A percentile compares a stretch with the other conserved stretches of the same genome.
Conservation (phyloP, 2,797 vertebrate genomes). For the Hippocampus kuda region DNA sequence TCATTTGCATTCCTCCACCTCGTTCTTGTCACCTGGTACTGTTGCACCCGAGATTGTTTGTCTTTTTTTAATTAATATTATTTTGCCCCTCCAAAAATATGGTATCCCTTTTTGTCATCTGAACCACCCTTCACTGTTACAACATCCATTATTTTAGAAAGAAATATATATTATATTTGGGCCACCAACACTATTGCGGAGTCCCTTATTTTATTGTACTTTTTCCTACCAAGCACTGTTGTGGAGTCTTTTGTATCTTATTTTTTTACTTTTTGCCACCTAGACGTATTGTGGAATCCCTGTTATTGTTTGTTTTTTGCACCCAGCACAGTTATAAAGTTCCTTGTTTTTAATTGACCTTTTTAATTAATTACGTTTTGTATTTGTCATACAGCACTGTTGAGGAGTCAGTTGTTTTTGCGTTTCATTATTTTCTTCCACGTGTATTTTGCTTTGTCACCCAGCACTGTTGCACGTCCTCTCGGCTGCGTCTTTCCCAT, state of each 20-base stretch:
- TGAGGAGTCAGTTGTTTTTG: not conserved
- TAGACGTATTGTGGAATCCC: not conserved
- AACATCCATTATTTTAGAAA: not conserved
- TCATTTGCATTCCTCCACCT: not conserved
- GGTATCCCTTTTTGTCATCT: not conserved
- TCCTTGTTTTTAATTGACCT: too few species aligned
- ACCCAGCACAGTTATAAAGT: not conserved
- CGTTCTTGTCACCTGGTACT: not conserved
- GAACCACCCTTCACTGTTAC: too few species aligned
- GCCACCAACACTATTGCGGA: not conserved
- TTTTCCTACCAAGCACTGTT: not conserved
- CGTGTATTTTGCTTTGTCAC: conserved; percentile 41
- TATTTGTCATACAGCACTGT: not conserved
- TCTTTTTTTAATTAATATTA: not conserved
- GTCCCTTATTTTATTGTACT: not conserved
- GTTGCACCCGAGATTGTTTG: not conserved
- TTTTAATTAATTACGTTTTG: not conserved
- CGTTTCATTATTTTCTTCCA: not conserved
- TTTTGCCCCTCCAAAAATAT: not conserved
- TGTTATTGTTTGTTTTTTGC: not conserved
- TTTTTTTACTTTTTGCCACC: not conserved
- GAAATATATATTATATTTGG: not conserved
- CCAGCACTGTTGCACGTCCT: conserved; percentile 63
- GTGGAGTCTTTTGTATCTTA: not conserved
- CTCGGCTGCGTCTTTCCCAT: conserved; percentile 61